Percentiles rank a stretch among this genome's conserved stretches.
These are phyloP conservation scores for Danaus plexippus DNA, from an alignment of 1,140 invertebrate genomes.

Conservation along the genomic window DNA sequence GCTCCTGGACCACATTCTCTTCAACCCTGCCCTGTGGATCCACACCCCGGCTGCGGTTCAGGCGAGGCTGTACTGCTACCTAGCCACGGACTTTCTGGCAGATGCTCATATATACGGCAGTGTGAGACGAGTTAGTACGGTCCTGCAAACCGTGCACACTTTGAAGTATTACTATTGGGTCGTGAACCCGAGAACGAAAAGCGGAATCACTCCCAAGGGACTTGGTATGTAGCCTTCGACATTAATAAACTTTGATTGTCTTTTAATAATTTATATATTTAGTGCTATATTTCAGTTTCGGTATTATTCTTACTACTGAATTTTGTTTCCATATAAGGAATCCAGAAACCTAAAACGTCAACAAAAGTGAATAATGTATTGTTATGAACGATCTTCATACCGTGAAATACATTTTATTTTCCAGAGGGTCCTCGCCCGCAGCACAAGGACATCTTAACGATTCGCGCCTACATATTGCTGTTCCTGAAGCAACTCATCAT, in stretches of 20 bases:
- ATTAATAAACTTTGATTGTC: background rate
- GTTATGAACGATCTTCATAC: too few relatives aligned
- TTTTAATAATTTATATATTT: too few relatives aligned
- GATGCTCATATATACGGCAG: constrained; percentile 98
- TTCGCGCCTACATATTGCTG: constrained; percentile 94
- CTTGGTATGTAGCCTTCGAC: constrained; percentile 77
- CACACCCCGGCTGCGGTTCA: constrained; percentile 97
- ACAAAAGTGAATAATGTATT: too few relatives aligned
- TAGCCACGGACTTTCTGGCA: constrained; percentile 97
- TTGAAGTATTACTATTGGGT: constrained; percentile 99
- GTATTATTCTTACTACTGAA: too few relatives aligned
- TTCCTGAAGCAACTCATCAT: constrained; percentile 97
- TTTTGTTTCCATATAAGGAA: too few relatives aligned
- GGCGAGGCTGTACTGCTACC: constrained; percentile 95
- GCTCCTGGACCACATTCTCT: constrained; percentile 97
- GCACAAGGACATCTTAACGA: constrained; percentile 93
- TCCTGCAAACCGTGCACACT: constrained; percentile 97
- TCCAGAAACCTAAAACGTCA: too few relatives aligned
- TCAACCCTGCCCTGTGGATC: constrained; percentile 99
- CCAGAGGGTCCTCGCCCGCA: constrained; percentile 93
- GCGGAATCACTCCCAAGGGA: constrained; percentile 95
- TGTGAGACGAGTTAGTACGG: constrained; percentile 95
- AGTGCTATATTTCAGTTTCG: too few relatives aligned
- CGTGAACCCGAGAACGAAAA: constrained; percentile 93
- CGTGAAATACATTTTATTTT: constrained; percentile 22